Base-by-base conservation (phyloP, 53 echinoderm and acorn worm species). In the Echinometra lucunter region DNA sequence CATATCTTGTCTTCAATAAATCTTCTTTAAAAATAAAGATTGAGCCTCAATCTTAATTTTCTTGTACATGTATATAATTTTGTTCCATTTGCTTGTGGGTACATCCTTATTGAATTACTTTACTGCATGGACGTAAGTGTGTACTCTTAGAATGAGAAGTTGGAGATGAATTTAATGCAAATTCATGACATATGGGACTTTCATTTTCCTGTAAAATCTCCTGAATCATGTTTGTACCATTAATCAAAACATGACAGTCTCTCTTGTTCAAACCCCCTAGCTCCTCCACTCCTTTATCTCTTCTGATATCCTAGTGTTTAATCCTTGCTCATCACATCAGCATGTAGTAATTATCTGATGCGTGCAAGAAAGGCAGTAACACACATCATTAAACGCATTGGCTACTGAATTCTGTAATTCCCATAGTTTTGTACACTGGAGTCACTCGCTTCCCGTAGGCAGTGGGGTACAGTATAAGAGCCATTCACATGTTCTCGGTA, bases 201-300 rank as follows among this genome's bases (percentile, higher is more conserved):
- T 88, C 88, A 7, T 28, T 88, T 88, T 88, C 88, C 88, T 88
- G n/a, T 23, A 88, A 88, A 88, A 88, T 88, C 88, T 45, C 53
- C 88, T 88, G 88, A 88, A 55, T 88, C 88, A 88, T 88, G 56
- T 53, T n/a, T 88, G 55, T 56, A 88, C 35, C 88, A 28, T 53
- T 88, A 53, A 28, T n/a, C 56, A 28, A 32, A 25, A 19, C 30
- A 18, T 32, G 53, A 55, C 49, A 30, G 88, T 47, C 32, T n/a
- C 78, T 12, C 78, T 40, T 78, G 38, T 78, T 38, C 42, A 42
- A 19, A n/a, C n/a, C n/a, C n/a, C 42, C 6, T 12, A 21, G n/a
- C n/a, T n/a, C 21, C 78, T 16, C 78, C 42, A 78, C 40, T 42
- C 78, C 42, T 35, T 32, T n/a, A n/a, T n/a, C n/a, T 78, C 78